These are phyloP conservation scores for Metaphire vulgaris DNA, from an alignment of 1,140 invertebrate genomes.

Conservation along the genomic window DNA sequence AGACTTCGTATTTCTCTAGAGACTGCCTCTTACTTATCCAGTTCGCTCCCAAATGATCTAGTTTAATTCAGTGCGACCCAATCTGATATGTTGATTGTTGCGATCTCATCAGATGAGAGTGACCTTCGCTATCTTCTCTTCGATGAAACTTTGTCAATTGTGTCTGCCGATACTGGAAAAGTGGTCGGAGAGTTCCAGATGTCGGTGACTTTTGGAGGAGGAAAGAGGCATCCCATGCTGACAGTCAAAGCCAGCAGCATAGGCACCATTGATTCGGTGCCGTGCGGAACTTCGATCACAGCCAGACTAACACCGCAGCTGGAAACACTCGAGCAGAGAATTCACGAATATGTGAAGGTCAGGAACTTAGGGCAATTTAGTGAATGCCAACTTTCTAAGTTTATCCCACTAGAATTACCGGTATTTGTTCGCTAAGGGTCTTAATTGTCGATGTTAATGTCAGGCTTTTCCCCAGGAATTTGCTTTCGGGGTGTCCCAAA, in stretches of 20 bases:
- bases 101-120: neutral
- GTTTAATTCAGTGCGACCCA: too few relatives aligned
- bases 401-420: too few relatives aligned
- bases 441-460: too few relatives aligned
- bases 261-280: conserved; percentile 49
- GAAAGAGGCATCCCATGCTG: conserved; percentile 11
- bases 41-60: too few relatives aligned
- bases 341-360: conserved; percentile 53
- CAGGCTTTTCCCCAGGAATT: too few relatives aligned
- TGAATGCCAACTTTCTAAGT: too few relatives aligned
- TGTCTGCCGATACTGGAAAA: conserved; percentile 49
- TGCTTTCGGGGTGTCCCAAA: too few relatives aligned
- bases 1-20: too few relatives aligned
- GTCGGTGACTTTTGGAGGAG: conserved; percentile 39
- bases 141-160: conserved; percentile 44
- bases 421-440: too few relatives aligned
- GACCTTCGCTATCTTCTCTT: conserved; percentile 41
- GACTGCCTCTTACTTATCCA: too few relatives aligned
- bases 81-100: too few relatives aligned
- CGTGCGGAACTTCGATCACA: conserved; percentile 50
- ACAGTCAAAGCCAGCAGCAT: conserved; percentile 49
- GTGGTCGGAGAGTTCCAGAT: conserved; percentile 51
- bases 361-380: too few relatives aligned
- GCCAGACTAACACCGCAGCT: conserved; percentile 46
- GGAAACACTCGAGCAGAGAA: conserved; percentile 49